Evolutionary conservation across 2,888 invertebrate species (phyloP).

Genomic region (Tetrapedia diversipes): DNA sequence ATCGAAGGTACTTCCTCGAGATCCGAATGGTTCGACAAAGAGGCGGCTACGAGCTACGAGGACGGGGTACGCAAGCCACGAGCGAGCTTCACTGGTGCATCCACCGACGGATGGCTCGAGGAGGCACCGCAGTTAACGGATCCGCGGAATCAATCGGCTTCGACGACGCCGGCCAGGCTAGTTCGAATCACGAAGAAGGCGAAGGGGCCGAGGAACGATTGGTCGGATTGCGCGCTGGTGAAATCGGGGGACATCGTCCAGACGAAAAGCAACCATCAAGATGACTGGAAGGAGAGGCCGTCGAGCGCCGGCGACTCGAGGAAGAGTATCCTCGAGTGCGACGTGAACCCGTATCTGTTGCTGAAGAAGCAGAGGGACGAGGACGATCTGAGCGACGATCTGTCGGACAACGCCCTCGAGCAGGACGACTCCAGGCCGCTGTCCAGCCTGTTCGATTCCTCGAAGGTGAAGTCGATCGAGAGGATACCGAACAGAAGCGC

Average conservation of each 20-base stretch:
- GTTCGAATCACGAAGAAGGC: slow-evolving; percentile 42
- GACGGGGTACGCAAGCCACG: slow-evolving; percentile 62
- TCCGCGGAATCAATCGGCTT: slow-evolving; percentile 32
- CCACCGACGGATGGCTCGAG: slow-evolving; percentile 61
- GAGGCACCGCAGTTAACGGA: slow-evolving; percentile 35
- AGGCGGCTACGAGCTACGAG: slow-evolving; percentile 58
- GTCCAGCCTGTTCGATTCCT: slow-evolving; percentile 78
- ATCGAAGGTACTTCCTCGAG: slow-evolving; percentile 70
- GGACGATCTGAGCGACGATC: slow-evolving; percentile 82
- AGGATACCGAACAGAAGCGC: slow-evolving; percentile 77
- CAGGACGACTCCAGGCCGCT: slow-evolving; percentile 63
- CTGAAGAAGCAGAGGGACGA: slow-evolving; percentile 84
- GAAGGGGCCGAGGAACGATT: slow-evolving; percentile 46
- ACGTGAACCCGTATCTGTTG: slow-evolving; percentile 93
- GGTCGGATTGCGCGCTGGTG: slow-evolving; percentile 41
- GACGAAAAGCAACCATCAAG: slow-evolving; percentile 37
- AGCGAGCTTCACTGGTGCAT: slow-evolving; percentile 43
- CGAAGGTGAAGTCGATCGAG: slow-evolving; percentile 81
- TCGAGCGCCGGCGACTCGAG: slow-evolving; percentile 53
- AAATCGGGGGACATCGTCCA: slow-evolving; percentile 23
- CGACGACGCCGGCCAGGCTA: slow-evolving; percentile 36
- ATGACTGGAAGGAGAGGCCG: slow-evolving; percentile 50
- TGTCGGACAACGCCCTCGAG: slow-evolving; percentile 81
- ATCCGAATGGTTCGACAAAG: slow-evolving; percentile 78
- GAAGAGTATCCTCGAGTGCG: slow-evolving; percentile 91